Evolutionary conservation across 2,113 vertebrate species (phyloP).

Genomic region (Indicator indicator): DNA sequence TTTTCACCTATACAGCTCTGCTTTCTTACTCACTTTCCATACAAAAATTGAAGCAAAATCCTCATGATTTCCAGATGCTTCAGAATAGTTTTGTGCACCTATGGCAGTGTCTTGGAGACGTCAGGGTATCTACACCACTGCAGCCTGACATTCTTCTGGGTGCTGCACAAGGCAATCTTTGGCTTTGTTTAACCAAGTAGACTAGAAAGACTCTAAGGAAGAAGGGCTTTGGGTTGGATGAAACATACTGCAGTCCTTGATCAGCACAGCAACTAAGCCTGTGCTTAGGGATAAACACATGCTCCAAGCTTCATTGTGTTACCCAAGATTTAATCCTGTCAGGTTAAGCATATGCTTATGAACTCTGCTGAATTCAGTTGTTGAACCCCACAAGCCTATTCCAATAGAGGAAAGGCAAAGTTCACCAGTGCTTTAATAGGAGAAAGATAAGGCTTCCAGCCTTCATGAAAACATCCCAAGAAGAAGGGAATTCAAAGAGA

Average conservation of each 20-base stretch:
- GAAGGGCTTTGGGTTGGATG: background rate
- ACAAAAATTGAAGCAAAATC: background rate
- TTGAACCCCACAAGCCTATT: background rate
- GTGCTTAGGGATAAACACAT: background rate
- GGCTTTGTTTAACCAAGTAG: accelerated
- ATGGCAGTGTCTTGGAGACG: background rate
- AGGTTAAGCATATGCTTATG: background rate
- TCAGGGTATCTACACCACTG: accelerated
- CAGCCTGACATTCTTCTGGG: background rate
- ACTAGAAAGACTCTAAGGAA: background rate
- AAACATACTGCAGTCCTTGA: background rate
- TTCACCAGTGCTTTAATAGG: background rate
- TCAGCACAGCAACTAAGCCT: slow-evolving; percentile 21
- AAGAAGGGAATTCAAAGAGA: slow-evolving; percentile 7
- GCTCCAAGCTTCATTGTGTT: background rate
- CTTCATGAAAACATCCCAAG: slow-evolving; percentile 3
- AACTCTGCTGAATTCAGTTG: slow-evolving; percentile 11
- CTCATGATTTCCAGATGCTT: slow-evolving; percentile 8
- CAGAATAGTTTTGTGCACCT: background rate
- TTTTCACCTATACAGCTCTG: background rate
- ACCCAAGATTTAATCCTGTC: background rate
- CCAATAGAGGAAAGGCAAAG: background rate
- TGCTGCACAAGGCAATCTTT: background rate
- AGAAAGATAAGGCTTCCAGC: background rate
- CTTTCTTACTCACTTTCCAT: background rate